Conservation (phyloP, 2,113 vertebrate genomes). For the Paraplagusia blochii region DNA sequence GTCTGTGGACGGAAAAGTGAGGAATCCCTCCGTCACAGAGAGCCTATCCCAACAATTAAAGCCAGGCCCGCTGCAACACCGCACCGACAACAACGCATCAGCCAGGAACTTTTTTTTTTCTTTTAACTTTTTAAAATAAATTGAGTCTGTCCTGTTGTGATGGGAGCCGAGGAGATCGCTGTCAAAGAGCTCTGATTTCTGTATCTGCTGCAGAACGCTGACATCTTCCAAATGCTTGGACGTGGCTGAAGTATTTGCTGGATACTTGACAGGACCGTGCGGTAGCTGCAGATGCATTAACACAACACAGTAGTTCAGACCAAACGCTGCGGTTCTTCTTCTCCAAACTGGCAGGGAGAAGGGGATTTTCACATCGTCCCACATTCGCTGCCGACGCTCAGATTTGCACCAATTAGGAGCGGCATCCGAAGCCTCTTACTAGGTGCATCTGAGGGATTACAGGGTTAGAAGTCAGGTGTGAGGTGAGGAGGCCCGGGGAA, state of each 20-base stretch:
- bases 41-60: constrained; percentile 44
- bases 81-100: no score
- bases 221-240: neutral
- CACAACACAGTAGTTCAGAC: neutral
- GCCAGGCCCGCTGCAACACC: constrained; percentile 28
- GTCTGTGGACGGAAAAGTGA: constrained; percentile 27
- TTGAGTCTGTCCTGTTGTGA: constrained; percentile 49
- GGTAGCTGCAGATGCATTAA: neutral
- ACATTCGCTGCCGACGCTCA: neutral
- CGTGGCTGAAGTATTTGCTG: constrained; percentile 6
- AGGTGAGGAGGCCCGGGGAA: constrained; percentile 51
- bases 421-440: constrained; percentile 23
- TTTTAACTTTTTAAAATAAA: constrained; percentile 26
- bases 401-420: constrained; percentile 58
- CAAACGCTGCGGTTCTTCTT: neutral
- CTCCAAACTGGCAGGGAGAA: neutral
- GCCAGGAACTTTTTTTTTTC: neutral
- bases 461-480: constrained; percentile 73
- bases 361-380: constrained; percentile 13
- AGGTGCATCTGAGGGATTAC: constrained; percentile 62
- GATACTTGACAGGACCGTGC: neutral
- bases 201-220: constrained; percentile 16
- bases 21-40: constrained; percentile 19
- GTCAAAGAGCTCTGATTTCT: constrained; percentile 38
- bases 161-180: constrained; percentile 43